Evolutionary conservation across 2,888 invertebrate species (phyloP), one percentile per base, ranked within the genome.

Genomic region (Dynastes grantii): DNA sequence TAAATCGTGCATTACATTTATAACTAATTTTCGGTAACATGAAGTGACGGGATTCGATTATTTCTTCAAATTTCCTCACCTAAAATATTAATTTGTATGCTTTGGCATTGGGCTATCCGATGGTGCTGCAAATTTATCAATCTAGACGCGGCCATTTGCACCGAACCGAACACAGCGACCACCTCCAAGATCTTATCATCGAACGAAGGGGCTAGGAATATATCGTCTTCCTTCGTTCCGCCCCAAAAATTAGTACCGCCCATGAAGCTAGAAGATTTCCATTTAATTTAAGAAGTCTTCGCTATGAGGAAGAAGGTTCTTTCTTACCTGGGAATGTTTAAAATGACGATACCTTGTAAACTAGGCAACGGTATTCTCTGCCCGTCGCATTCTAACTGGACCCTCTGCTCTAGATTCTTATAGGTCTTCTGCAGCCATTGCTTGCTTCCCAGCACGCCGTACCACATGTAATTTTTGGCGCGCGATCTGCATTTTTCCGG

Each of bases 221-320:
- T 92, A 85, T 97, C 97, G 84, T 97, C 97, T 84, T 95, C 96
- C 86, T 97, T 95, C 2, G 94, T 94, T 4, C 96, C 96, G 73
- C 98, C 98, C 99, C 99, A 99, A 89, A 99, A 99, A 89, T 98
- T 98, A 45, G 98, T 97, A 65, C 99, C 99, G 4, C 98, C 98
- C 95, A 98, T 98, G 89, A 98, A 98, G 85, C 98, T 98, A 81
- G 86, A 90, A 80, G 32, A 78, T 51, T 75, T 79, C 53, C n/a
- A 32, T 45, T 53, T 16, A 86, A 85, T 76, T 67, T 81, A 45
- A 45, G 11, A 11, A 0, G 0, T 45, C 0, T 45, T 45, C 8
- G 11, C 45, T 0, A 45, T 11, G 8, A 8, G 11, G 8, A 0
- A 45, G 0, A 1, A 45, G 11, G 9, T 45, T 45, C 11, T 1